Conservation (phyloP, 1,140 invertebrate species). For the Papilio helenus region DNA sequence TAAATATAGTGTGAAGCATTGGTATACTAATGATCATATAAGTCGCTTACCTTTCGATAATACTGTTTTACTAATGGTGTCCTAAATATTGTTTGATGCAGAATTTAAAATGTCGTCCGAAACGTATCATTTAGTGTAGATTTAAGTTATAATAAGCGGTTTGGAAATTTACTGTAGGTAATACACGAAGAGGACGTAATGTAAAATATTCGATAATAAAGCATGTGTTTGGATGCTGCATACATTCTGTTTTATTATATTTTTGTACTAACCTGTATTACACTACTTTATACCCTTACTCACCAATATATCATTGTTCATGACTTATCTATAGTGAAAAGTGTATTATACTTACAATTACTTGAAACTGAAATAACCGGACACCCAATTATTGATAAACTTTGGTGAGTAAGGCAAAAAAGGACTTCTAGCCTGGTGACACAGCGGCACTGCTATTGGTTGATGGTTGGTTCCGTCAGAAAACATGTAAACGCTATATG, state of each 20-base stretch:
- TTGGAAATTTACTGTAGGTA: conserved; percentile 76
- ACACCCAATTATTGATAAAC: no score
- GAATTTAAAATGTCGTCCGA: conserved; percentile 66
- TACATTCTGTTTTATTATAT: conserved; percentile 50
- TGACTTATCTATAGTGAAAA: no score
- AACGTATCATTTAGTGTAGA: conserved; percentile 64
- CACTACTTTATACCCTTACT: neutral
- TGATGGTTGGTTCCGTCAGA: no score
- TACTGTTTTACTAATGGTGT: conserved; percentile 7
- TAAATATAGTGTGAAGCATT: conserved; percentile 24
- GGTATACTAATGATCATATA: neutral
- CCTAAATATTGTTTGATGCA: conserved; percentile 31
- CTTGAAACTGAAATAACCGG: no score
- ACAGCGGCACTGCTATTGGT: no score
- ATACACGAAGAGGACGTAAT: conserved; percentile 44
- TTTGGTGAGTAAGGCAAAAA: no score
- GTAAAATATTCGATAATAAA: conserved; percentile 41
- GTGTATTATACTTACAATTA: no score
- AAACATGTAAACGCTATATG: no score
- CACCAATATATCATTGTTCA: neutral
- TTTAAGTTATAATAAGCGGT: conserved; percentile 73
- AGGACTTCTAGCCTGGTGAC: no score
- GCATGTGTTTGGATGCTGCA: conserved; percentile 69
- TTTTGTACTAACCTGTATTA: neutral
- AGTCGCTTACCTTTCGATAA: conserved; percentile 1